Conservation (phyloP, 1,140 invertebrate genomes). For the Caerostris darwini region DNA sequence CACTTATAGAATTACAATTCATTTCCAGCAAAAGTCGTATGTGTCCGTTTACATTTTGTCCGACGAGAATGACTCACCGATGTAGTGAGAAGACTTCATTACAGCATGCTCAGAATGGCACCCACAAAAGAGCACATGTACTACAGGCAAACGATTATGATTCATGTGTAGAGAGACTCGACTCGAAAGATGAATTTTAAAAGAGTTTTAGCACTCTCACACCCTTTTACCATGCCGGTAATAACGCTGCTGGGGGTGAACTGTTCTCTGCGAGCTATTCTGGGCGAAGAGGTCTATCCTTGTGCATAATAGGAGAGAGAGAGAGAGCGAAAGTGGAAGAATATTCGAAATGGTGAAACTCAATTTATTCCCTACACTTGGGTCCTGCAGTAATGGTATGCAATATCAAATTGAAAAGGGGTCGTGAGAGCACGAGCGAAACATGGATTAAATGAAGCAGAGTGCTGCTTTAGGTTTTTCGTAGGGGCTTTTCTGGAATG, state of each 20-base stretch:
- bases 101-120: neutral
- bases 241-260: neutral
- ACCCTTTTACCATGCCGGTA: neutral
- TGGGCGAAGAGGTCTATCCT: neutral
- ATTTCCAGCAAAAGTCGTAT: neutral
- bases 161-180: neutral
- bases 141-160: conserved; percentile 6
- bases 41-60: conserved; percentile 7
- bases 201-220: conserved; percentile 53
- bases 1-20: neutral
- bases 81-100: conserved; percentile 35
- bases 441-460: conserved; percentile 36
- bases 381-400: neutral
- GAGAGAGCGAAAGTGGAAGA: neutral
- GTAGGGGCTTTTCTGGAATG: neutral
- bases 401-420: conserved; percentile 2
- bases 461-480: neutral
- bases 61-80: neutral
- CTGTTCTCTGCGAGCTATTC: neutral
- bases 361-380: neutral
- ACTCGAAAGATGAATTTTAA: conserved; percentile 61
- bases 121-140: neutral
- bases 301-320: conserved; percentile 8
- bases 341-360: conserved; percentile 13
- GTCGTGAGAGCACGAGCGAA: neutral